Evolutionary conservation across 1,140 invertebrate genomes (phyloP).

Genomic region (Wasmannia auropunctata): DNA sequence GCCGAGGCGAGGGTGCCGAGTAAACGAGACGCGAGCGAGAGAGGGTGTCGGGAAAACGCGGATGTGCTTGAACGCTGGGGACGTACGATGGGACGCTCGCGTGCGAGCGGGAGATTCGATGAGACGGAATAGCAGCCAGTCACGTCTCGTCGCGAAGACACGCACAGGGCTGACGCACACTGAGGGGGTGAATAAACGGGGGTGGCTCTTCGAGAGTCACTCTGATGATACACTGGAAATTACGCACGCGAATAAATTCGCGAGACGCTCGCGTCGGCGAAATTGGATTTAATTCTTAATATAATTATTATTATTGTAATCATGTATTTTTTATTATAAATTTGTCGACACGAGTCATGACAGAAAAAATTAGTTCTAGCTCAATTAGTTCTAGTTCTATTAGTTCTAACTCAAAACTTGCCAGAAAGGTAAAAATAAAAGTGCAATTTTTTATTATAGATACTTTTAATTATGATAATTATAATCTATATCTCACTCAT

Average conservation of each 20-base stretch:
- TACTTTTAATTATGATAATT: neutral
- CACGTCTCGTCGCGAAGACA: conserved; percentile 64
- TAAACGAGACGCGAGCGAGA: conserved; percentile 1
- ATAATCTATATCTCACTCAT: too few species aligned
- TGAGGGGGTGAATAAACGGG: conserved; percentile 65
- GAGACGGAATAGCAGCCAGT: conserved; percentile 60
- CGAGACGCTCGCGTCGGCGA: neutral
- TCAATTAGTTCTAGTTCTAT: too few species aligned
- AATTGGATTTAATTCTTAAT: conserved; percentile 20
- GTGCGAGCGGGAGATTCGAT: conserved; percentile 25
- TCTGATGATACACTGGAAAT: conserved; percentile 47
- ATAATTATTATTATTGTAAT: too few species aligned
- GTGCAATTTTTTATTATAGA: neutral
- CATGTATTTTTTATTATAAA: neutral
- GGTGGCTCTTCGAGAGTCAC: conserved; percentile 16
- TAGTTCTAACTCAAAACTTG: neutral
- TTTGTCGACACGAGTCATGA: neutral
- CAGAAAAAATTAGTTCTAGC: neutral
- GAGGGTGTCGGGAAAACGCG: neutral
- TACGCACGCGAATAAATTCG: neutral
- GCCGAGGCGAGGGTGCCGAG: neutral
- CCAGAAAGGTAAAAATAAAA: neutral
- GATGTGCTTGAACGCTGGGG: neutral
- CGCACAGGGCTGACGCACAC: conserved; percentile 57
- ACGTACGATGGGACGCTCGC: conserved; percentile 20